Evolutionary conservation across 1,140 invertebrate genomes (phyloP), one percentile per base, ranked within the genome.

Genomic region (Drosophila hydei): DNA sequence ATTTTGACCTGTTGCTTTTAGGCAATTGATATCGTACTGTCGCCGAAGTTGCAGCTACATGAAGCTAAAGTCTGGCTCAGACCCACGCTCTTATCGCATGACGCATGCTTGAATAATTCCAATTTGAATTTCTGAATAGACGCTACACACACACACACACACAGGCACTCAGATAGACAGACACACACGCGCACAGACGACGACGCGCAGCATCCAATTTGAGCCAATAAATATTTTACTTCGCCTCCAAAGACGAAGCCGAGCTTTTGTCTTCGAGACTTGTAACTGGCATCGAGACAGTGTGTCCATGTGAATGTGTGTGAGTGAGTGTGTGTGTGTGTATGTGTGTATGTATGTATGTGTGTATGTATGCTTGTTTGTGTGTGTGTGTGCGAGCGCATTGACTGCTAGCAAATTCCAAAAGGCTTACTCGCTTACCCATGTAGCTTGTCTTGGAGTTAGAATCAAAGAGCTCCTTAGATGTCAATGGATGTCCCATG

Each of bases 101-200:
- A 88, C 83, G 88, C 83, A 88, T 72, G 75, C 72, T 59, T 72
- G 1, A 87, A 73, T 62, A 79, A 88, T 88, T 81, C 83, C 62
- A 88, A 88, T 88, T 88, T 88, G 78, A 88, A 88, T 88, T 88
- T 88, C 80, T 85, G 87, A 85, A 78, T 87, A 85, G 83, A 81
- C 71, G 78, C 79, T 58, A 67, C 67, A 77, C 72, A 65, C 60
- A 77, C 48, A 71, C 62, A 75, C 48, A 72, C 69, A 63, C 55
- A 65, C 45, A 42, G 21, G 48, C 47, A 55, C 23, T 43, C 23
- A 64, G 42, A 70, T 50, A 25, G 14, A 40, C 50, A 55, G 4
- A 40, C 38, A 38, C 12, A 12, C 38, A 51, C 30, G 50, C 18
- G 4, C 18, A 55, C 42, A 48, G 43, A 55, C 65, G 43, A 14